These are phyloP conservation scores for Solea solea DNA, from an alignment of 2,113 vertebrate species.

Conservation along the genomic window DNA sequence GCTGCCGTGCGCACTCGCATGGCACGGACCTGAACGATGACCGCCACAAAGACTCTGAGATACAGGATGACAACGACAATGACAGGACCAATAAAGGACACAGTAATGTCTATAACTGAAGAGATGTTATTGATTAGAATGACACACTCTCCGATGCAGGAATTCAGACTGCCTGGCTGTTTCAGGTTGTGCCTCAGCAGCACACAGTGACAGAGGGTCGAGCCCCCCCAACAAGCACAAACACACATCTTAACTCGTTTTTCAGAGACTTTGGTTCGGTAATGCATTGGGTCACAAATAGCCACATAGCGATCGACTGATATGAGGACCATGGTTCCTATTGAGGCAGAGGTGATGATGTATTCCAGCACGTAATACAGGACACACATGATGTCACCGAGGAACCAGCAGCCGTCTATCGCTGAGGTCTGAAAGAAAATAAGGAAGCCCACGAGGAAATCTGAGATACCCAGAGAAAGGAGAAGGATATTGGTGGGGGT, in stretches of 20 bases:
- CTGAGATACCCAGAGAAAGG: constrained; percentile 47
- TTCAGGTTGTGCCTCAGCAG: neutral
- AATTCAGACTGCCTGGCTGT: constrained; percentile 6
- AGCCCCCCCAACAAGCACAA: constrained; percentile 21
- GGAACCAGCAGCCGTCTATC: constrained; percentile 24
- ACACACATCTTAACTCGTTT: neutral
- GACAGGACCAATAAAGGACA: constrained; percentile 28
- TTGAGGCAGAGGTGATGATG: neutral
- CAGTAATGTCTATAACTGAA: neutral
- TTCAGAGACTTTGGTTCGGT: constrained; percentile 14
- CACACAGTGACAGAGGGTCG: neutral
- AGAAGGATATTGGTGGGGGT: constrained; percentile 69
- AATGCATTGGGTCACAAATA: constrained; percentile 46
- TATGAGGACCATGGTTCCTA: constrained; percentile 50
- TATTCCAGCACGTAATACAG: neutral
- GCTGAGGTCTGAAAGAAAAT: constrained; percentile 1
- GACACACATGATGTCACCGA: neutral
- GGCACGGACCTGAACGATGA: constrained; percentile 21
- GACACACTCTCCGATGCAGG: constrained; percentile 40
- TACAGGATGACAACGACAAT: constrained; percentile 27
- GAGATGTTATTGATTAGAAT: neutral
- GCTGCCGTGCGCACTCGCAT: neutral
- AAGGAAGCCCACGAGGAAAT: constrained; percentile 21
- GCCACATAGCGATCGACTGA: constrained; percentile 40
- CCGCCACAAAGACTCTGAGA: constrained; percentile 31